A percentile compares a stretch with the other conserved stretches of the same genome.
phyloP scores from a whole-genome alignment of 2,888 invertebrate species.

The Netelia virgata region DNA sequence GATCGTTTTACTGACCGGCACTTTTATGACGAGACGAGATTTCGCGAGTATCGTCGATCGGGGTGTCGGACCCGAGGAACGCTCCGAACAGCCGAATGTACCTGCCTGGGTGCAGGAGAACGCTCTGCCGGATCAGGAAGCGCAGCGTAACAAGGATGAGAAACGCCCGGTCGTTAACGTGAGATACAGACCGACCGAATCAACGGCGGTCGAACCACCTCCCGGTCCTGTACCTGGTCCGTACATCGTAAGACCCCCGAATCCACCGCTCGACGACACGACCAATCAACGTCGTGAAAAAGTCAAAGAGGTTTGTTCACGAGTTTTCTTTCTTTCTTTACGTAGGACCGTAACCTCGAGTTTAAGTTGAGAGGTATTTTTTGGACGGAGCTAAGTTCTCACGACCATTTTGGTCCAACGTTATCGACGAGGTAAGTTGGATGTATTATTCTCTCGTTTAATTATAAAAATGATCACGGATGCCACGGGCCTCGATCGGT shows the following conservation, averaged over 20 bases:
- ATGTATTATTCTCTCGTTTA: slow-evolving; percentile 12
- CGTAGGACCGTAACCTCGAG: background rate
- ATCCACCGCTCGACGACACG: slow-evolving; percentile 81
- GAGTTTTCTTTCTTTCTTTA: background rate
- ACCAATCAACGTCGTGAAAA: slow-evolving; percentile 83
- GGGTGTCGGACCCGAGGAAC: slow-evolving; percentile 80
- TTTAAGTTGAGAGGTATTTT: background rate
- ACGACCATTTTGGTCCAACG: background rate
- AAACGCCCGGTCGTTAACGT: slow-evolving; percentile 72
- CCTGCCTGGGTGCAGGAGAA: slow-evolving; percentile 82
- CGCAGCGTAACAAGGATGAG: slow-evolving; percentile 63
- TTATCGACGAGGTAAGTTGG: slow-evolving; percentile 32
- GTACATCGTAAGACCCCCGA: slow-evolving; percentile 78
- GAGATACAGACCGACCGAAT: slow-evolving; percentile 71
- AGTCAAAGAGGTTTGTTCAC: slow-evolving; percentile 82
- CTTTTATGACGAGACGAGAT: slow-evolving; percentile 81
- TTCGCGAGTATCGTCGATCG: slow-evolving; percentile 80
- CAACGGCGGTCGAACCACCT: slow-evolving; percentile 74
- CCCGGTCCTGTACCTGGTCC: slow-evolving; percentile 70
- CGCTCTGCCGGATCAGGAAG: slow-evolving; percentile 77
- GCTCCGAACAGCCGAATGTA: slow-evolving; percentile 77
- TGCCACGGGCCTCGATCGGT: too few species aligned
- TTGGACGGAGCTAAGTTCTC: background rate
- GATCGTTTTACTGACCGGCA: slow-evolving; percentile 81
- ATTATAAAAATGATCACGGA: background rate